Evolutionary conservation across 1,140 invertebrate species (phyloP), one percentile per base, ranked within the genome.

Genomic region (Bombus pascuorum): DNA sequence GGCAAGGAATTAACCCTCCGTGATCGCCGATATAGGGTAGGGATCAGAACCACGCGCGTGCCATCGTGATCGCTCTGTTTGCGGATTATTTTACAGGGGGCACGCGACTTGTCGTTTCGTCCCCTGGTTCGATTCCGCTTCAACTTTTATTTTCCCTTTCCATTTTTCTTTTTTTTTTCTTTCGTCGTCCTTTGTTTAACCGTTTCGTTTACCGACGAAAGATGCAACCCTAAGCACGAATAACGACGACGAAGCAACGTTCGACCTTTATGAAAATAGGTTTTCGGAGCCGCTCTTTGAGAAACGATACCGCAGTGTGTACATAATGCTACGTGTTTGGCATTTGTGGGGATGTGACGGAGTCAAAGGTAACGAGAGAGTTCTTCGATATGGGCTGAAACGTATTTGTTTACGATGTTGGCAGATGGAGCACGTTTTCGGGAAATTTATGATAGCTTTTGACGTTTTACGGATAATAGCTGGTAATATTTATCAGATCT

Each of bases 1-100:
- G 71, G 73, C 39, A 80, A 37, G 70, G 81, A 74, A 75, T 73
- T 74, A 74, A 79, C 59, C 70, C 78, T 34, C 39, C 28, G 62
- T 47, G 39, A 32, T n/a, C 15, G 25, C 10, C 22, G 13, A 9
- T 32, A 5, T 53, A 53, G 47, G 47, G 47, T 53, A 53, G 47
- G 47, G 47, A 53, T 22, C 18, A 8, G 18, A 22, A 53, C 47
- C 2, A 72, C n/a, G n/a, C 73, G 44, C 81, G 72, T 77, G 81
- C 8, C 75, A 34, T 71, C 47, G 2, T 32, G 42, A 59, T 66
- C 62, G 65, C 44, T 62, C 59, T 76, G 73, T 84, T 78, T 78
- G 75, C 82, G 74, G 82, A 78, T 84, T 71, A 78, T 71, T 66
- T 65, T 34, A 59, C 37, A 37, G 66, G 66, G 75, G 37, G 18